Base-by-base conservation (phyloP, 2,888 invertebrate genomes). In the Lypha dubia region DNA sequence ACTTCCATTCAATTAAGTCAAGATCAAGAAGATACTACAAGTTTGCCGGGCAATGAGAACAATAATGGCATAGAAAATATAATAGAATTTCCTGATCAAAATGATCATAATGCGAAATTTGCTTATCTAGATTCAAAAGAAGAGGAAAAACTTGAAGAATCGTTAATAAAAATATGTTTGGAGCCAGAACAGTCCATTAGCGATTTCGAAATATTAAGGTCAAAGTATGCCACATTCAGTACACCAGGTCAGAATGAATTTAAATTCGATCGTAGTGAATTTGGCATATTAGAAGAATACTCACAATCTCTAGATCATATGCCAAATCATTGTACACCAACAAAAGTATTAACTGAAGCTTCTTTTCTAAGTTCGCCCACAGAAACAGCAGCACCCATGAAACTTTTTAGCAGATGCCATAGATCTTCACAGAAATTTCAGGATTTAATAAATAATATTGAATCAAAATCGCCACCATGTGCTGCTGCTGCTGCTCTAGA, bases 251-350 rank as follows among this genome's bases (percentile, higher is more conserved):
- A 49, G 49, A 80, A 68, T 20, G 32, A 67, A 56, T 1, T 15
- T 7, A 89, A 88, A 75, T 88, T 80, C 28, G 89, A 91, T 63
- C 90, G 89, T 4, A 88, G 89, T 0, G 89, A 91, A 38, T 91
- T 90, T 83, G 91, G 91, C 0, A 90, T 91, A 9, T 38, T 92
- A 9, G 91, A 91, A 24, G 86, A 87, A 53, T 83, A 68, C 7
- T 89, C 90, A 0, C 86, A 89, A 35, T 86, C 88, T 0, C 22
- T 84, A 11, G 77, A 81, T 60, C 68, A 84, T 41, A 87, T 86
- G 15, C 85, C 88, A 8, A 88, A 77, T 75, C 74, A 85, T 4
- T 46, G 56, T 58, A 84, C 81, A 4, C 84, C 84, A 1, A 73
- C 75, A 8, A 87, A 85, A 74, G 49, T 88, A 32, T 87, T 90